Percentiles rank a stretch among this genome's conserved stretches.
Conservation (phyloP, 2,797 vertebrate genomes). For the Heteromormyrus szaboi region DNA sequence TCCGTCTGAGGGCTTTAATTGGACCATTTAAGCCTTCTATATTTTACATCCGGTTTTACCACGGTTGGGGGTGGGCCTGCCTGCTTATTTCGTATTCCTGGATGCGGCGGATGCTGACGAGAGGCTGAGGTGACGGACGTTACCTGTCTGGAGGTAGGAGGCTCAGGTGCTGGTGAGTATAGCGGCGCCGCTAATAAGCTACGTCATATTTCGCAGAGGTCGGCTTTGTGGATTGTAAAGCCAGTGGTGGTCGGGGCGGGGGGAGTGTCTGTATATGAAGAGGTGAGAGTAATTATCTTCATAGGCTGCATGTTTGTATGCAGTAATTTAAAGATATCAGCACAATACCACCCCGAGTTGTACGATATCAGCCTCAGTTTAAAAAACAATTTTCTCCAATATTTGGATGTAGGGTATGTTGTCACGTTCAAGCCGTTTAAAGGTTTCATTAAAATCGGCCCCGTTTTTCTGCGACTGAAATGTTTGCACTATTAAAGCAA, state of each 20-base stretch:
- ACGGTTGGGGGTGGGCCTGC: neutral
- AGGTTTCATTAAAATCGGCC: neutral
- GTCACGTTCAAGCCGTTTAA: neutral
- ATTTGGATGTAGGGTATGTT: neutral
- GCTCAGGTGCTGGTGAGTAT: neutral
- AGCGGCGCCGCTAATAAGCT: neutral
- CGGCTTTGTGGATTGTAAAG: conserved; percentile 30
- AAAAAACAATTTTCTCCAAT: neutral
- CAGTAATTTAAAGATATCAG: neutral
- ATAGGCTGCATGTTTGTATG: neutral
- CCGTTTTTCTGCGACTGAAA: neutral
- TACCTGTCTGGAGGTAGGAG: neutral
- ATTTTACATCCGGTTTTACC: neutral
- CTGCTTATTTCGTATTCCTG: neutral
- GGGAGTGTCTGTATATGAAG: neutral
- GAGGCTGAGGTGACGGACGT: conserved; percentile 14
- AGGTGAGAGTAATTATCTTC: neutral
- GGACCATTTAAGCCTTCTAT: conserved; percentile 1
- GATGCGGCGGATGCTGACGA: neutral
- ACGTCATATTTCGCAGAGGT: conserved; percentile 26
- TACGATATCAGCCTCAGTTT: neutral
- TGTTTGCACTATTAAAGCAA: neutral
- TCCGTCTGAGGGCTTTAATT: neutral
- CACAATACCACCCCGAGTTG: neutral
- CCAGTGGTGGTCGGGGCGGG: neutral